A percentile compares a stretch with the other conserved stretches of the same genome.
Evolutionary conservation across 2,113 vertebrate genomes (phyloP).

Genomic region (Pholis gunnellus): DNA sequence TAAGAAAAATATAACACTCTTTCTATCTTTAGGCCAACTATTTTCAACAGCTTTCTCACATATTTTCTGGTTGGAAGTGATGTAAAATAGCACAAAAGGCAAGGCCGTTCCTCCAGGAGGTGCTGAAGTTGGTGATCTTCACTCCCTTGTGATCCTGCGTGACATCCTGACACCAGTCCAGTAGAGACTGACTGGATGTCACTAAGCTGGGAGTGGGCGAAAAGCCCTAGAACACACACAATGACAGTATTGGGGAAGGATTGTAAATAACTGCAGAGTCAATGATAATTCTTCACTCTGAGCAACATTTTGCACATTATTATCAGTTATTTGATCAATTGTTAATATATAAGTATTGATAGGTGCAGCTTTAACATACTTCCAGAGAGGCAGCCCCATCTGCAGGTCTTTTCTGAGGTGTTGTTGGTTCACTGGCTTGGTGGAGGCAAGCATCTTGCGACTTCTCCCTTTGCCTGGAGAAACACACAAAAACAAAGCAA

Average conservation of each 20-base stretch:
- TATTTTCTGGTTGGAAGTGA: constrained; percentile 88
- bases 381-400: constrained; percentile 39
- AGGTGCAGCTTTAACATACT: constrained; percentile 35
- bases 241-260: neutral
- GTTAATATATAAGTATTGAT: neutral
- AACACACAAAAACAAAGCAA: constrained; percentile 17
- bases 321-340: neutral
- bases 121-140: constrained; percentile 90
- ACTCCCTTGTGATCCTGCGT: constrained; percentile 86
- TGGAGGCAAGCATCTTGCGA: neutral
- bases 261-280: neutral
- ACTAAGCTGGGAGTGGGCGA: constrained; percentile 66
- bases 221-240: constrained; percentile 49
- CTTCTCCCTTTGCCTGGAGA: constrained; percentile 47
- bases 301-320: neutral
- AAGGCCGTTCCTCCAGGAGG: constrained; percentile 92
- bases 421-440: constrained; percentile 19
- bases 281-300: neutral
- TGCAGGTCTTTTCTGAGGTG: constrained; percentile 42
- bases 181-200: constrained; percentile 86
- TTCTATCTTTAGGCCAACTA: neutral
- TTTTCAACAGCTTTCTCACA: constrained; percentile 80
- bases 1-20: neutral
- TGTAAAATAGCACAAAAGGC: constrained; percentile 93
- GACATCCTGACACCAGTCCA: constrained; percentile 90